phyloP scores from a whole-genome alignment of 1,140 invertebrate species.

The Apis florea region DNA sequence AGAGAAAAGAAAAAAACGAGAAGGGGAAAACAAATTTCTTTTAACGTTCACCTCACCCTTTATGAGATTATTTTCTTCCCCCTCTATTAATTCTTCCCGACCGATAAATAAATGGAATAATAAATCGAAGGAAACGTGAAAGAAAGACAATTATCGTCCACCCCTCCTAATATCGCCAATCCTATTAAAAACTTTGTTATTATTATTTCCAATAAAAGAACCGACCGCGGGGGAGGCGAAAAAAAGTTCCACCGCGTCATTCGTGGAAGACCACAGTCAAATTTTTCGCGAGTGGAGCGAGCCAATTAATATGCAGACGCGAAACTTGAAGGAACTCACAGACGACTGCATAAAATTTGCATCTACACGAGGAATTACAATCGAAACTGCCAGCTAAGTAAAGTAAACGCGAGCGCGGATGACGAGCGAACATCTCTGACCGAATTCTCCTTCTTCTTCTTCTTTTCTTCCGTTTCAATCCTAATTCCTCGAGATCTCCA shows the following conservation, averaged over 20 bases:
- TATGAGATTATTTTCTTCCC: background rate
- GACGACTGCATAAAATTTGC: conserved; percentile 41
- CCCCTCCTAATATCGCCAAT: background rate
- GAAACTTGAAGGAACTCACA: conserved; percentile 16
- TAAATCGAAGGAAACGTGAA: background rate
- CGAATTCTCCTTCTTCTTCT: too few relatives aligned
- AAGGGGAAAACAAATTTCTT: conserved; percentile 3
- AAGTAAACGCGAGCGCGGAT: background rate
- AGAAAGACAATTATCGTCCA: background rate
- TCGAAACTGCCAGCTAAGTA: background rate
- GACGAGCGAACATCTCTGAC: background rate
- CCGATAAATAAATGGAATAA: background rate
- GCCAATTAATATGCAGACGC: conserved; percentile 33
- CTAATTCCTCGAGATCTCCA: too few relatives aligned
- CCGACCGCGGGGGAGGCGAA: too few relatives aligned
- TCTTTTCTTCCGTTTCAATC: background rate
- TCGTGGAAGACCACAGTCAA: background rate
- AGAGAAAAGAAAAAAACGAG: too few relatives aligned
- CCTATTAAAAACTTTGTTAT: background rate
- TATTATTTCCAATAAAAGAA: background rate
- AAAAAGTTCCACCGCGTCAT: conserved; percentile 1
- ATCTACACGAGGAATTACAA: conserved; percentile 29
- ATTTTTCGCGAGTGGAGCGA: background rate
- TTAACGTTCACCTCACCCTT: background rate
- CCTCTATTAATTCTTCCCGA: background rate